Evolutionary conservation across 2,113 vertebrate genomes (phyloP).

Genomic region (Uria lomvia): DNA sequence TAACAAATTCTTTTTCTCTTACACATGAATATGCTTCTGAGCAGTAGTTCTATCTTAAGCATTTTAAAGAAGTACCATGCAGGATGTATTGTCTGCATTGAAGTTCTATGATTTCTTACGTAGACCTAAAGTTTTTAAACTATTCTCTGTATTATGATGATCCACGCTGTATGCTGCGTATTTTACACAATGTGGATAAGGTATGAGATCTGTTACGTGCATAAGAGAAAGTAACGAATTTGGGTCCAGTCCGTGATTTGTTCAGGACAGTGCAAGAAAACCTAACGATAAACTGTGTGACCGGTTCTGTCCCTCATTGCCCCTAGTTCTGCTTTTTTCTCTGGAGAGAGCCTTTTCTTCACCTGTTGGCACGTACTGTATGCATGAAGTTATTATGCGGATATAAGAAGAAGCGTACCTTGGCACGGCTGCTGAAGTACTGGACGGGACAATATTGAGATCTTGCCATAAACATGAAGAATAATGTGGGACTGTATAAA

Average conservation of each 20-base stretch:
- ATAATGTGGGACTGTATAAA: background rate
- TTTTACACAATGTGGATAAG: background rate
- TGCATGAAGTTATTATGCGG: background rate
- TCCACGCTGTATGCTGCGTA: background rate
- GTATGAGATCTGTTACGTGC: background rate
- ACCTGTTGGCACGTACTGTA: background rate
- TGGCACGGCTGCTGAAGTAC: background rate
- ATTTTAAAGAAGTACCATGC: background rate
- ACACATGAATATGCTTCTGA: background rate
- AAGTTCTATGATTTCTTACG: background rate
- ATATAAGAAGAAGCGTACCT: background rate
- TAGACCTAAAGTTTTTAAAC: background rate
- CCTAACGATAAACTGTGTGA: background rate
- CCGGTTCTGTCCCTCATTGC: background rate
- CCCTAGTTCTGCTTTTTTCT: background rate
- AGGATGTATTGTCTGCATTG: background rate
- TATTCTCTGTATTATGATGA: background rate
- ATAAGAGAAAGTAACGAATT: background rate
- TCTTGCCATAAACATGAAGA: background rate
- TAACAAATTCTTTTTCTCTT: background rate
- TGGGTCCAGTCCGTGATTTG: background rate
- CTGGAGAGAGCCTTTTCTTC: background rate
- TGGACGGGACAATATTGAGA: background rate
- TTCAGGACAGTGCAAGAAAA: background rate
- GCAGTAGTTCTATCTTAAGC: background rate